phyloP scores from a whole-genome alignment of 1,140 invertebrate genomes.

The Galleria mellonella region DNA sequence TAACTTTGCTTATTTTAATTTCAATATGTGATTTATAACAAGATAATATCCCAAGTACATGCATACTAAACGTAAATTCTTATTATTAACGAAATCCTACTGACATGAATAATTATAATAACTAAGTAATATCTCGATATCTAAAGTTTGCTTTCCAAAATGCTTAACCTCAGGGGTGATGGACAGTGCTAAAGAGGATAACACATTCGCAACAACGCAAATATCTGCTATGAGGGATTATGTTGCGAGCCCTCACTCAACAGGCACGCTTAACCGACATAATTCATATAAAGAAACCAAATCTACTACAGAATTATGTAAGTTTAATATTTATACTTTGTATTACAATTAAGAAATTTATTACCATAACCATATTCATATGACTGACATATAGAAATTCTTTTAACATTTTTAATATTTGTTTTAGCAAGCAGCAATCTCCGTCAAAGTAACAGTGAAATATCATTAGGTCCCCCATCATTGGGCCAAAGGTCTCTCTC shows the following conservation, averaged over 20 bases:
- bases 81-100: too few relatives aligned
- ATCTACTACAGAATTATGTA: constrained; percentile 49
- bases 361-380: too few relatives aligned
- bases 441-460: constrained; percentile 63
- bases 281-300: constrained; percentile 67
- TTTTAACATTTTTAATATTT: neutral
- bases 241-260: constrained; percentile 31
- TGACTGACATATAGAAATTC: neutral
- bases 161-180: constrained; percentile 37
- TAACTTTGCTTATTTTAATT: too few relatives aligned
- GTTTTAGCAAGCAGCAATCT: constrained; percentile 47
- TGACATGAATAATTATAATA: too few relatives aligned
- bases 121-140: too few relatives aligned
- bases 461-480: constrained; percentile 56
- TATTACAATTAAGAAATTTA: neutral
- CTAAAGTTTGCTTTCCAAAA: too few relatives aligned
- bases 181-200: constrained; percentile 51
- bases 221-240: constrained; percentile 35
- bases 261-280: constrained; percentile 53
- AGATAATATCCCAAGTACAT: too few relatives aligned
- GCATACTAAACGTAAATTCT: too few relatives aligned
- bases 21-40: too few relatives aligned
- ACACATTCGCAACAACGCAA: constrained; percentile 28
- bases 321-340: constrained; percentile 20
- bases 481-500: constrained; percentile 65